A percentile compares a stretch with the other conserved stretches of the same genome.
phyloP scores from a whole-genome alignment of 1,140 invertebrate genomes.

The Mizuhopecten yessoensis region DNA sequence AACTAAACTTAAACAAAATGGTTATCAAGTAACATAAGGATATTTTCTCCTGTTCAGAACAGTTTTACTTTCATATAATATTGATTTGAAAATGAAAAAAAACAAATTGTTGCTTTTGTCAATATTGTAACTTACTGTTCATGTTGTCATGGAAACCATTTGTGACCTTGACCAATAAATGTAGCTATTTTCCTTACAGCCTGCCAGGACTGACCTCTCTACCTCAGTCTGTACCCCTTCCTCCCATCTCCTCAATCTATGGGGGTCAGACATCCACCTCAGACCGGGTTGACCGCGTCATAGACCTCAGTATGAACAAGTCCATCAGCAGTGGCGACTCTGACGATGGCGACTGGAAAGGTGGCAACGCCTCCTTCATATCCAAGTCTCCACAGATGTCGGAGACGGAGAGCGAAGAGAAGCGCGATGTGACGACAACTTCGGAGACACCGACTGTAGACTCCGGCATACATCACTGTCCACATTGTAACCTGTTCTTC shows the following conservation, averaged over 20 bases:
- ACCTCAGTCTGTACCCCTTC: conserved; percentile 62
- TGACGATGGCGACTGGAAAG: conserved; percentile 72
- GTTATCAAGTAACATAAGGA: no score
- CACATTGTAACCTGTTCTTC: conserved; percentile 80
- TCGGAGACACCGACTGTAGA: conserved; percentile 75
- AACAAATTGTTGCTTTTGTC: no score
- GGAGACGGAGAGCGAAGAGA: conserved; percentile 76
- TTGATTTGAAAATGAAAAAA: no score
- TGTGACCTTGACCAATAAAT: no score
- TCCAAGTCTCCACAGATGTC: conserved; percentile 61
- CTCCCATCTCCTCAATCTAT: conserved; percentile 60
- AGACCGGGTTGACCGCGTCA: conserved; percentile 69
- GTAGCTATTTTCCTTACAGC: conserved; percentile 43
- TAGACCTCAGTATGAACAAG: conserved; percentile 80
- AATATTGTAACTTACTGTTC: no score
- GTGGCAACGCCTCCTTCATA: conserved; percentile 52
- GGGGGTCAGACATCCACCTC: conserved; percentile 40
- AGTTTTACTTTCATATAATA: no score
- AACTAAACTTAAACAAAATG: no score
- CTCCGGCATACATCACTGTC: conserved; percentile 79
- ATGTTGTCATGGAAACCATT: not conserved
- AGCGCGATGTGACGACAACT: conserved; percentile 77
- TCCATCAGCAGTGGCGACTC: conserved; percentile 70
- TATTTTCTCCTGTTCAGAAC: no score
- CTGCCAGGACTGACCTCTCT: conserved; percentile 52